Evolutionary conservation across 2,113 vertebrate species (phyloP), one percentile per base, ranked within the genome.

Genomic region (Rhinopomastus cyanomelas): DNA sequence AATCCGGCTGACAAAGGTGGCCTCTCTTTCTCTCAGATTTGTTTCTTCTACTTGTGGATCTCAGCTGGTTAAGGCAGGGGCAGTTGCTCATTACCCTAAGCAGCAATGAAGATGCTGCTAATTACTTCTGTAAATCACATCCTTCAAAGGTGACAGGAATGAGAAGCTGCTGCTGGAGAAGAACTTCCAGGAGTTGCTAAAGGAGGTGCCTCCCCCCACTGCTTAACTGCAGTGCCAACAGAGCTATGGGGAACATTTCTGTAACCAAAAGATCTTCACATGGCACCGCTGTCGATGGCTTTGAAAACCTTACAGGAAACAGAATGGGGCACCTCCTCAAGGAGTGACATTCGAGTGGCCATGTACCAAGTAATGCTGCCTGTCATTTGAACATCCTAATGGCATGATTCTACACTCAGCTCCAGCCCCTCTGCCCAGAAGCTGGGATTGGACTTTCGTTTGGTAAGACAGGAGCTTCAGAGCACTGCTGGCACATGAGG

Each of bases 401-500:
- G 56, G 23, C 0, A 0, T 21, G 29, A 57, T 81, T 52, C 59
- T 39, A 61, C 15, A 22, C 20, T 23, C 0, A 0, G 23, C 16
- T 69, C 77, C 69, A 78, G 52, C 8, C 23, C 14, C 3, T 22
- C 48, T 6, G 7, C 32, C 61, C 55, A 44, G 86, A 76, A 26
- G 5, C 32, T 57, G 80, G 42, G 27, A 65, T 12, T 57, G n/a
- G 73, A 32, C n/a, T 73, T 62, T 1, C 2, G 3, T 32, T 69
- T 61, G 36, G 56, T 48, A 57, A 62, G 34, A 62, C 80, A 11
- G 16, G 49, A 69, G 8, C 26, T 76, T 48, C 46, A 26, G 34
- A 67, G 34, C 23, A 7, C n/a, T 37, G 81, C 4, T 2, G 5
- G 66, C 44, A 60, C 5, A 7, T 0, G 0, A 4, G 27, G 16